These are phyloP conservation scores for Belonocnema kinseyi DNA, from an alignment of 1,140 invertebrate species.

Conservation along the genomic window DNA sequence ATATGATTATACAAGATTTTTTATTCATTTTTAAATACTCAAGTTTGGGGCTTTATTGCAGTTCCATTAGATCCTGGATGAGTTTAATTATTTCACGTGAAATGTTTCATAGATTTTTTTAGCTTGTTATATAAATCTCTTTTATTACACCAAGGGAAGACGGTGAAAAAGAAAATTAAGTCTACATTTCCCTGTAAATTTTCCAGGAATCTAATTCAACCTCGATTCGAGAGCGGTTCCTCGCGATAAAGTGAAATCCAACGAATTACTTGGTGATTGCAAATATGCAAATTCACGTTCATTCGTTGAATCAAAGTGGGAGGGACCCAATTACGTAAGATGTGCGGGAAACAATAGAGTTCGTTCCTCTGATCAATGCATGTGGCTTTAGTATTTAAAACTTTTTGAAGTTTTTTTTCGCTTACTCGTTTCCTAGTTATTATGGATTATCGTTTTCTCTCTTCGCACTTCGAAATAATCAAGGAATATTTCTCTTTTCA, in stretches of 20 bases:
- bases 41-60: background rate
- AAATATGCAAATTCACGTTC: slow-evolving; percentile 19
- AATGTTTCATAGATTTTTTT: slow-evolving; percentile 2
- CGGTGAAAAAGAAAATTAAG: slow-evolving; percentile 10
- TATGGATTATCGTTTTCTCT: background rate
- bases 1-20: background rate
- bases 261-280: slow-evolving; percentile 30
- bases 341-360: slow-evolving; percentile 48
- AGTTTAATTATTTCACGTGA: background rate
- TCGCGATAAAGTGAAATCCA: slow-evolving; percentile 2
- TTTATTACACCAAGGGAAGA: slow-evolving; percentile 10
- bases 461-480: background rate
- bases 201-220: slow-evolving; percentile 13
- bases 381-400: background rate
- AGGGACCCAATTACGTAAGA: slow-evolving; percentile 53
- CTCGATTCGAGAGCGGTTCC: background rate
- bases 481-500: too few species aligned
- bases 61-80: background rate
- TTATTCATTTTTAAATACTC: background rate
- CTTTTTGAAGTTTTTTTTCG: background rate
- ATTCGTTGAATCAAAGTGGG: slow-evolving; percentile 34
- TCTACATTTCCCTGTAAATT: slow-evolving; percentile 31
- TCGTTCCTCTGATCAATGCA: background rate
- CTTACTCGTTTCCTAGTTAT: background rate
- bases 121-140: slow-evolving; percentile 18